phyloP scores from a whole-genome alignment of 1,140 invertebrate species.

The Lineus longissimus region DNA sequence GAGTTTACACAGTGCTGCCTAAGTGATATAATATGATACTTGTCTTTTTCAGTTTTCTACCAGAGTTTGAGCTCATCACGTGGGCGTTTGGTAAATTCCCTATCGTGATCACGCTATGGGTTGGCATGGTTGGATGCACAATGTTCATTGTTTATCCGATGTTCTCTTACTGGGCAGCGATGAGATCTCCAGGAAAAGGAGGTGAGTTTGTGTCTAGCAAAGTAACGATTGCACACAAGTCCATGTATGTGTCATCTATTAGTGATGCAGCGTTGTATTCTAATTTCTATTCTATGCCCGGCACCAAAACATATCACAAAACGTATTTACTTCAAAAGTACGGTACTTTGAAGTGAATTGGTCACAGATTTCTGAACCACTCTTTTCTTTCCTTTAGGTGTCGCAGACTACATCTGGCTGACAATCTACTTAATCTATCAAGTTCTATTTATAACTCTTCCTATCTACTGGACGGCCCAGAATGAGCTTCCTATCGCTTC shows the following conservation, averaged over 20 bases:
- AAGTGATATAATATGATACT: not conserved
- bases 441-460: conserved; percentile 55
- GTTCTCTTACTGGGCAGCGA: conserved; percentile 59
- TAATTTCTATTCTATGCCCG: no score
- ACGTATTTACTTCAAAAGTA: no score
- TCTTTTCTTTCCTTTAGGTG: conserved; percentile 31
- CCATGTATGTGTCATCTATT: no score
- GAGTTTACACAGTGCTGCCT: no score
- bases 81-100: conserved; percentile 60
- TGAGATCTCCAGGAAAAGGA: conserved; percentile 24
- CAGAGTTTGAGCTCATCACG: conserved; percentile 58
- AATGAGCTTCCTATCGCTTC: conserved; percentile 60
- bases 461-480: conserved; percentile 55
- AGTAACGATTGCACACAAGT: no score
- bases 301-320: no score
- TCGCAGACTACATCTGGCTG: conserved; percentile 46
- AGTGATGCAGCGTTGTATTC: no score
- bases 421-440: conserved; percentile 48
- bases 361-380: no score
- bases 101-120: conserved; percentile 59
- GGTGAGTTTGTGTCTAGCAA: no score
- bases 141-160: conserved; percentile 55
- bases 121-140: conserved; percentile 57
- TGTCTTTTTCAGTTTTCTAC: conserved; percentile 51
- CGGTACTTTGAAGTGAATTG: no score